Evolutionary conservation across 2,113 vertebrate genomes (phyloP), one percentile per base, ranked within the genome.

Genomic region (Thermophis baileyi): DNA sequence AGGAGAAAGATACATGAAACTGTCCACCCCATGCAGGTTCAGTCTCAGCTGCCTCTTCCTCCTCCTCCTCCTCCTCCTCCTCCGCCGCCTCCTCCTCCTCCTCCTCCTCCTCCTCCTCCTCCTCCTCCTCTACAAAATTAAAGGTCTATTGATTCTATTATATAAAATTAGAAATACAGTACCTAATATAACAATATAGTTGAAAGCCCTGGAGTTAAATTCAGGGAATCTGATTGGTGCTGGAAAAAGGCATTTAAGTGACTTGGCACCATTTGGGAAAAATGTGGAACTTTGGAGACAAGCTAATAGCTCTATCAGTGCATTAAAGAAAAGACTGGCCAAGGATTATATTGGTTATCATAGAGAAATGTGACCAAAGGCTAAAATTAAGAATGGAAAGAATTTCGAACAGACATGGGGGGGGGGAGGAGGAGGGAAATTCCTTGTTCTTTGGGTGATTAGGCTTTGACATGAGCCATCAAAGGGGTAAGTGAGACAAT

Each of bases 331-430:
- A 40, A 97, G 94, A 27, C 20, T n/a, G 88, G 93, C 93, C 93
- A 95, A 95, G 96, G 49, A 24, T 96, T 97, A 95, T 96, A 95
- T 94, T 91, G 50, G 94, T 90, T 96, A 96, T 96, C 94, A 90
- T 69, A 90, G 47, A 96, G 94, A 96, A 81, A 94, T 96, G 95
- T 91, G 85, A n/a, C 63, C 95, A 92, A 87, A 74, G 88, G 25
- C 93, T 95, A 96, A 91, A 96, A 96, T 97, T 95, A 96, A 96
- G 96, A 95, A 95, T 95, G 94, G 95, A 95, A 94, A 95, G 96
- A 94, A 86, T 95, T 81, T 87, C 7, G 74, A 86, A 89, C 60
- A 93, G 92, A 90, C 92, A 22, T 93, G 22, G 30, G 85, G 27
- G 9, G 86, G 93, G 89, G 94, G 94, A n/a, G 91, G 94, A 94